Evolutionary conservation across 2,888 invertebrate species (phyloP).

Genomic region (Podotricha telesiphe): DNA sequence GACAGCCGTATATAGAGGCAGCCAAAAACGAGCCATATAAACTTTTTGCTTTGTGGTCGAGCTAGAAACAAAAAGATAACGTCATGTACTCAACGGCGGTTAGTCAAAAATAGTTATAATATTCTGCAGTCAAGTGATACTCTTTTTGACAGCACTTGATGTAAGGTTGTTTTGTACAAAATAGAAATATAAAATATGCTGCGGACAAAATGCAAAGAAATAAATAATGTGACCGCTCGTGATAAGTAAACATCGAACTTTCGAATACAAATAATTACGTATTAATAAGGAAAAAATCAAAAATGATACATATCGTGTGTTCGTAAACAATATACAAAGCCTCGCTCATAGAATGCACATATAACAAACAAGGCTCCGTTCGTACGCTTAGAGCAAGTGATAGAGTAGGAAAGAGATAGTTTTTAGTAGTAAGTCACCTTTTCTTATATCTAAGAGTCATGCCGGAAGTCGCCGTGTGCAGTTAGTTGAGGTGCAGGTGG

Average conservation of each 20-base stretch:
- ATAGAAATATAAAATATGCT: constrained; percentile 47
- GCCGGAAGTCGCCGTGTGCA: constrained; percentile 63
- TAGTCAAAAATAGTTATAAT: constrained; percentile 52
- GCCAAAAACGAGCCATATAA: constrained; percentile 83
- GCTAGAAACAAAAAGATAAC: constrained; percentile 78
- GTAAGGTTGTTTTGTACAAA: constrained; percentile 35
- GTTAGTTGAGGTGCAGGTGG: constrained; percentile 58
- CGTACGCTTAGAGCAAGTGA: constrained; percentile 64
- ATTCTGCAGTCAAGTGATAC: constrained; percentile 44
- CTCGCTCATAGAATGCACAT: constrained; percentile 69
- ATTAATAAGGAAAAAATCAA: constrained; percentile 50
- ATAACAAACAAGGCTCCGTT: constrained; percentile 63
- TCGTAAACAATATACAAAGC: constrained; percentile 72
- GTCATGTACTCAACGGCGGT: constrained; percentile 70
- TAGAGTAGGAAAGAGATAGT: constrained; percentile 78
- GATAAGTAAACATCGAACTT: constrained; percentile 54
- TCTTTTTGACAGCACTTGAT: constrained; percentile 30
- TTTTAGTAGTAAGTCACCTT: constrained; percentile 90
- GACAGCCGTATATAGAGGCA: constrained; percentile 82
- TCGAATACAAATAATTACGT: constrained; percentile 50
- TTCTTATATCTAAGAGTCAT: constrained; percentile 69
- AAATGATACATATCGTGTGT: constrained; percentile 59
- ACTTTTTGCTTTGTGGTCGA: constrained; percentile 81
- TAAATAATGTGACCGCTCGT: constrained; percentile 66
- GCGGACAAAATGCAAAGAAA: constrained; percentile 66